Conservation (phyloP, 2,113 vertebrate species). For the Ctenomys sociabilis region DNA sequence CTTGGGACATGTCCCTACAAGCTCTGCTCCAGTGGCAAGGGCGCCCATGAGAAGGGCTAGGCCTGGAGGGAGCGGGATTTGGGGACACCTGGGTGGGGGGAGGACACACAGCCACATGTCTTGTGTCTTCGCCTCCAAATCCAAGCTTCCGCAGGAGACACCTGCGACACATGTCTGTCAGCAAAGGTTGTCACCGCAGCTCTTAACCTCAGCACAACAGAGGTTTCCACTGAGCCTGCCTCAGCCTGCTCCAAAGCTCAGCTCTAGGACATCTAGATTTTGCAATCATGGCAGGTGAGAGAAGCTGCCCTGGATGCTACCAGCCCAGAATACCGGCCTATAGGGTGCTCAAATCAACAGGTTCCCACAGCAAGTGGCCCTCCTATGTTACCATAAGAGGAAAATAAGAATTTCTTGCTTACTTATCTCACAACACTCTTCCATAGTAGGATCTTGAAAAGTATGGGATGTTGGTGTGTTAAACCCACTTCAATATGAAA, state of each 20-base stretch:
- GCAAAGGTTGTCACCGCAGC: not conserved
- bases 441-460: not conserved
- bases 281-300: not conserved
- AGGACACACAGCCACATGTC: too few species aligned
- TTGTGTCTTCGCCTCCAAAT: not conserved
- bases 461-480: not conserved
- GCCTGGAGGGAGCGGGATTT: not conserved
- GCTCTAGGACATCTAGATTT: rapidly evolving
- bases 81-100: too few species aligned
- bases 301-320: not conserved
- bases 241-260: not conserved
- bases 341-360: not conserved
- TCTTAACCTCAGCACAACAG: not conserved
- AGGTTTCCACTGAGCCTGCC: not conserved
- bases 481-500: not conserved
- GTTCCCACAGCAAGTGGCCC: not conserved
- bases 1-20: rapidly evolving
- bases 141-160: not conserved
- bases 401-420: not conserved
- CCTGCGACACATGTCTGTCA: not conserved
- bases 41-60: not conserved
- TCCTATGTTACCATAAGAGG: not conserved
- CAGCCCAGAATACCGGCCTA: not conserved
- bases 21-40: not conserved
- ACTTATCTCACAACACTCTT: not conserved